Conservation (phyloP, 2,888 invertebrate species). For the Macrosiphum euphorbiae region DNA sequence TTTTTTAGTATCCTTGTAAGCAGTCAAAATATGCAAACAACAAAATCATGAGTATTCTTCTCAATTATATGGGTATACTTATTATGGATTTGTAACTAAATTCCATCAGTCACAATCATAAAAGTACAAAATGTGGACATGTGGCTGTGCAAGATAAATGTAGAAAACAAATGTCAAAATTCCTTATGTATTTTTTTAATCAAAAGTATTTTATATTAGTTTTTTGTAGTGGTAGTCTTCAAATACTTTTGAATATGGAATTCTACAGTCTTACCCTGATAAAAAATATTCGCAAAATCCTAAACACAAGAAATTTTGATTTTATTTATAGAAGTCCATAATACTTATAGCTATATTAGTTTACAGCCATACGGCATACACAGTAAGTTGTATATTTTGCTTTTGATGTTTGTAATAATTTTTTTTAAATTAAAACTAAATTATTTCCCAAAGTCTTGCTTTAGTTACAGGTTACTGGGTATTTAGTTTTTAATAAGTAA, state of each 20-base stretch:
- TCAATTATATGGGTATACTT: neutral
- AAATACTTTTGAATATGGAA: neutral
- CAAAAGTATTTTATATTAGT: neutral
- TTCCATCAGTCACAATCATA: neutral
- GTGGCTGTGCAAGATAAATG: neutral
- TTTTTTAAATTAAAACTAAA: neutral
- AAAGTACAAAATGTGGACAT: neutral
- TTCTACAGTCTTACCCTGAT: neutral
- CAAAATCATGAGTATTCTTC: neutral
- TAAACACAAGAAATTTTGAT: neutral
- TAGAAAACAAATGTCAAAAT: neutral
- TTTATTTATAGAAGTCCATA: neutral
- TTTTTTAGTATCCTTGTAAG: neutral
- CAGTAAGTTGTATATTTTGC: neutral
- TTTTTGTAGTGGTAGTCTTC: neutral
- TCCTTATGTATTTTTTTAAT: neutral
- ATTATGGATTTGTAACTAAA: neutral
- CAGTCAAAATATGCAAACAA: neutral
- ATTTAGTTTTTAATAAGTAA: neutral
- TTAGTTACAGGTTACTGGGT: neutral
- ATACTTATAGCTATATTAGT: neutral
- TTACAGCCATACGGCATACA: neutral
- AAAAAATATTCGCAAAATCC: neutral
- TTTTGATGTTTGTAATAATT: neutral
- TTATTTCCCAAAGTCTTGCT: neutral